Evolutionary conservation across 2,888 invertebrate species (phyloP), one percentile per base, ranked within the genome.

Genomic region (Philereme vetulata): DNA sequence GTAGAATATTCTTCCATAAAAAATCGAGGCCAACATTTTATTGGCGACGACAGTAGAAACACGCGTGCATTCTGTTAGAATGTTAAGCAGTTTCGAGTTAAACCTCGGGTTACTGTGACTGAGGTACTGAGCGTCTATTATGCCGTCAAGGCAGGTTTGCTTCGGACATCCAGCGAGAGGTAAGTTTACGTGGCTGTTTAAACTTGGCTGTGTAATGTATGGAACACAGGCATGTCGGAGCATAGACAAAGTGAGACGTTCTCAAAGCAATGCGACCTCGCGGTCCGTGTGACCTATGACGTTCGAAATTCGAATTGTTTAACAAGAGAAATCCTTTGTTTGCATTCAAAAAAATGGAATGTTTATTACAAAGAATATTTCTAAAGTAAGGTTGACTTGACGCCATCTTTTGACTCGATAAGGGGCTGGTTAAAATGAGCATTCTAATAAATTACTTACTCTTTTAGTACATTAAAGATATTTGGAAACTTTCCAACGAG

Each of bases 51-150:
- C 84, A 80, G 78, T 80, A 78, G 54, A 56, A 55, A 32, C 72
- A 74, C 78, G 77, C 80, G 76, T 78, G 83, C 81, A 85, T 85
- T 84, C 84, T 77, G 82, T 81, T 81, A 82, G 91, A 91, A 92
- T 91, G 87, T 84, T 90, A 90, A 92, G 78, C 85, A 89, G 90
- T 82, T 86, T 88, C 86, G 80, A 78, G 84, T 79, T 84, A 84
- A 85, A 79, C 75, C 77, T 76, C 36, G 32, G 33, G 45, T 77
- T 73, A 79, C 77, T 78, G 82, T 79, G 78, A 77, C 77, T n/a
- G 76, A 75, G 75, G 79, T 74, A 76, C 72, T 67, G 71, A 70
- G 72, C 6, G 66, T 71, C 65, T 76, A 72, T 71, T 66, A 70
- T 70, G 52, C 73, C 69, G 64, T 63, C 59, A 58, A 78, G 69